Conservation (phyloP, 2,888 invertebrate species). For the Clepsis dumicolana region DNA sequence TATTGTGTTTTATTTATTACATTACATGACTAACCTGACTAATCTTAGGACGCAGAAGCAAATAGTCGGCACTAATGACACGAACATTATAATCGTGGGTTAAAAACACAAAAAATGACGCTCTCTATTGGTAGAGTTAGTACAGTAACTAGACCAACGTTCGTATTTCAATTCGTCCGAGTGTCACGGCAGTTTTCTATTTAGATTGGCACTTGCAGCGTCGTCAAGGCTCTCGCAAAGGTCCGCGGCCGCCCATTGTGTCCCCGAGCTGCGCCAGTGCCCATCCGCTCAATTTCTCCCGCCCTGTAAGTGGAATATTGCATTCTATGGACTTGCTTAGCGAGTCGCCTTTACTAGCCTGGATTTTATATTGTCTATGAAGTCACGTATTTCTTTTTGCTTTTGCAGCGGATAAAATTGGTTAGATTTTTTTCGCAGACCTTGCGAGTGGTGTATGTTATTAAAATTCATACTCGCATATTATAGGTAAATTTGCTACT, state of each 20-base stretch:
- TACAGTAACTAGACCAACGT: neutral
- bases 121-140: too few relatives aligned
- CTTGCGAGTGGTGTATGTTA: too few relatives aligned
- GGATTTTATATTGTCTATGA: slow-evolving; percentile 14
- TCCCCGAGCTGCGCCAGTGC: slow-evolving; percentile 7
- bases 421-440: too few relatives aligned
- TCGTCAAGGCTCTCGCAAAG: slow-evolving; percentile 5
- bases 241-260: slow-evolving; percentile 11
- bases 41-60: too few relatives aligned
- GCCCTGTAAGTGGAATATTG: slow-evolving; percentile 15
- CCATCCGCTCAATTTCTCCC: slow-evolving; percentile 16
- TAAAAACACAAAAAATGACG: too few relatives aligned
- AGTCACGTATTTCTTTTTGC: neutral
- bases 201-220: slow-evolving; percentile 4
- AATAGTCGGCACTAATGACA: too few relatives aligned
- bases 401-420: neutral
- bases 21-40: too few relatives aligned
- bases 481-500: too few relatives aligned
- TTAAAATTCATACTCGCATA: too few relatives aligned
- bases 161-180: neutral
- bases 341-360: slow-evolving; percentile 9
- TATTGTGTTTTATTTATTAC: too few relatives aligned
- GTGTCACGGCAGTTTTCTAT: neutral
- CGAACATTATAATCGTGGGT: too few relatives aligned
- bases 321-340: slow-evolving; percentile 30